Conservation (phyloP, 2,888 invertebrate genomes). For the Drosophila buzzatii region DNA sequence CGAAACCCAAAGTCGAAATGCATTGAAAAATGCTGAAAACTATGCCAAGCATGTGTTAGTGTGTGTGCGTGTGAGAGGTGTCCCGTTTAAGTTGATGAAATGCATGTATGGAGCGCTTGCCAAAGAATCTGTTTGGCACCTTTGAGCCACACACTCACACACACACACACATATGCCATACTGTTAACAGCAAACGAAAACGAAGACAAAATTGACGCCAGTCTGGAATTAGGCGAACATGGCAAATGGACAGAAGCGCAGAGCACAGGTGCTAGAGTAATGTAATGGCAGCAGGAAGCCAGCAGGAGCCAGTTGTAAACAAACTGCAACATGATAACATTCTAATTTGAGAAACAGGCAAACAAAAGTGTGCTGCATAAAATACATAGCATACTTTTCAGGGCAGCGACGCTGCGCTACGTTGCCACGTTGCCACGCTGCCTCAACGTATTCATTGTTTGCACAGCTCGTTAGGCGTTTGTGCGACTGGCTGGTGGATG, state of each 20-base stretch:
- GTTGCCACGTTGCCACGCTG: slow-evolving; percentile 3
- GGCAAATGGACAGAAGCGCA: slow-evolving; percentile 14
- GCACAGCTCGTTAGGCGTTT: slow-evolving; percentile 28
- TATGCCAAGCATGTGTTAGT: slow-evolving; percentile 60
- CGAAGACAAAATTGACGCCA: slow-evolving; percentile 42
- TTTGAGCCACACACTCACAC: slow-evolving; percentile 24
- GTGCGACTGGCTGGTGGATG: slow-evolving; percentile 1
- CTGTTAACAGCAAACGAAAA: slow-evolving; percentile 30
- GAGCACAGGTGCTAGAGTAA: background rate
- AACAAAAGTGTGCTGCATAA: slow-evolving; percentile 41
- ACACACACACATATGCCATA: background rate
- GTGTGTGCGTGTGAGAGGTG: slow-evolving; percentile 37
- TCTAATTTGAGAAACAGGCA: slow-evolving; percentile 62
- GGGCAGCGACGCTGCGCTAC: slow-evolving; percentile 30
- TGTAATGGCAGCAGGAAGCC: slow-evolving; percentile 36
- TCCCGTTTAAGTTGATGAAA: slow-evolving; percentile 59
- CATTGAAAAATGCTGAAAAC: slow-evolving; percentile 68
- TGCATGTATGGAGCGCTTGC: slow-evolving; percentile 34
- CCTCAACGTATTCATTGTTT: slow-evolving; percentile 34
- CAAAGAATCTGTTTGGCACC: slow-evolving; percentile 23
- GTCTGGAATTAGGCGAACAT: slow-evolving; percentile 48
- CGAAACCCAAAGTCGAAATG: slow-evolving; percentile 57
- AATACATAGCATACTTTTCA: slow-evolving; percentile 53
- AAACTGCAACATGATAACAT: slow-evolving; percentile 60
- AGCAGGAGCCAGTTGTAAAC: slow-evolving; percentile 43